Percentiles rank a stretch among this genome's conserved stretches.
These are phyloP conservation scores for Machimus rusticus DNA, from an alignment of 2,888 invertebrate species.

Conservation along the genomic window DNA sequence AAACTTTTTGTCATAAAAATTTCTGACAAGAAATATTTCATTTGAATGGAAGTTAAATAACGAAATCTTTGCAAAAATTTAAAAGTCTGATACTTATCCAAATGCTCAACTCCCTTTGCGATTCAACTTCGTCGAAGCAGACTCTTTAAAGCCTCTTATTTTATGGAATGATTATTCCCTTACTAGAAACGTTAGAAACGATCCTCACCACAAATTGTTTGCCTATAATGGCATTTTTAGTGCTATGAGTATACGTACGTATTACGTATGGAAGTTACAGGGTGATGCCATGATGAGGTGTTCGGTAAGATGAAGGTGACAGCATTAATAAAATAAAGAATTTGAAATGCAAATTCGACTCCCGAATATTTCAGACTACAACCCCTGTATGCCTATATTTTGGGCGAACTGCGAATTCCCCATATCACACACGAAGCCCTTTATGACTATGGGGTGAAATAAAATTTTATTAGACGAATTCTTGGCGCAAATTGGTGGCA, in stretches of 20 bases:
- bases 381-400: neutral
- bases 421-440: neutral
- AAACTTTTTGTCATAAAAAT: neutral
- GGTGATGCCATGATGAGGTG: neutral
- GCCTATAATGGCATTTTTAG: neutral
- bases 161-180: neutral
- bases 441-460: slow-evolving; percentile 2
- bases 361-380: neutral
- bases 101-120: neutral
- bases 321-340: slow-evolving; percentile 19
- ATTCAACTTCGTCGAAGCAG: neutral
- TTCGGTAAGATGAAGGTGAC: neutral
- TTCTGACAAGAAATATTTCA: neutral
- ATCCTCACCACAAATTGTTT: neutral
- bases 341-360: slow-evolving; percentile 20
- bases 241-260: neutral
- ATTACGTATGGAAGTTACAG: neutral
- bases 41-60: no score
- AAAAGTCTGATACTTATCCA: neutral
- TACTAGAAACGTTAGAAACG: neutral
- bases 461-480: slow-evolving; percentile 29
- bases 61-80: no score
- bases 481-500: neutral
- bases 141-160: neutral
- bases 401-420: neutral